Base-by-base conservation (phyloP, 2,888 invertebrate genomes). In the Lasioglossum oenotherae region DNA sequence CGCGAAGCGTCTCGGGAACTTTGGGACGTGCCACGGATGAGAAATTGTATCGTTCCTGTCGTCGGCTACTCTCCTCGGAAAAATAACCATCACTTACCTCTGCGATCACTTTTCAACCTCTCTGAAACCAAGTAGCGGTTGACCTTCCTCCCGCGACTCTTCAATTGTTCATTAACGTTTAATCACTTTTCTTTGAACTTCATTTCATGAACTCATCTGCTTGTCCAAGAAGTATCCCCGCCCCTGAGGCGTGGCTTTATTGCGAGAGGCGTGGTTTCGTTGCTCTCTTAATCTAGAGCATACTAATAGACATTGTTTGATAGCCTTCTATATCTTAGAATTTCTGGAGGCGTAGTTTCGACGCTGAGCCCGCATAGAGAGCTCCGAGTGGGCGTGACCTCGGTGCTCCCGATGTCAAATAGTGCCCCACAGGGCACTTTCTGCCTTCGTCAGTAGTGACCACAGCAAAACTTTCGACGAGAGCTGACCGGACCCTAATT, bases 21-120 rank as follows among this genome's bases (percentile, higher is more conserved):
- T 77, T 12, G 74, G 69, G 23, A 82, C 86, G 86, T 82, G 86
- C 76, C 49, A 82, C 86, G 86, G 79, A 86, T 86, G 86, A 86
- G 86, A 86, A 86, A 86, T 86, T 86, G 82, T 80, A 82, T 77
- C 86, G 78, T 82, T 27, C 49, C 44, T 31, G 49, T 14, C 41
- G 49, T 23, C 44, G 23, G 35, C 67, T 49, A 27, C 38, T 31
- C 46, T 41, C 14, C 41, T 12, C 5, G 41, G 71, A 86, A 78
- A 73, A 84, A 85, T 79, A 19, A 46, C 35, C 71, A 19, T n/a
- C 2, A 38, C n/a, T 10, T 19, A 31, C n/a, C 10, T 31, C 10
- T 35, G 12, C 12, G 46, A 23, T 73, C 19, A 10, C 49, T 73
- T 16, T 10, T 31, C 23, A 49, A 46, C 27, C 31, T 10, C 19